Conservation (phyloP, 37 sponge, comb jelly and placozoan species). For the Aplysina aerophoba region DNA sequence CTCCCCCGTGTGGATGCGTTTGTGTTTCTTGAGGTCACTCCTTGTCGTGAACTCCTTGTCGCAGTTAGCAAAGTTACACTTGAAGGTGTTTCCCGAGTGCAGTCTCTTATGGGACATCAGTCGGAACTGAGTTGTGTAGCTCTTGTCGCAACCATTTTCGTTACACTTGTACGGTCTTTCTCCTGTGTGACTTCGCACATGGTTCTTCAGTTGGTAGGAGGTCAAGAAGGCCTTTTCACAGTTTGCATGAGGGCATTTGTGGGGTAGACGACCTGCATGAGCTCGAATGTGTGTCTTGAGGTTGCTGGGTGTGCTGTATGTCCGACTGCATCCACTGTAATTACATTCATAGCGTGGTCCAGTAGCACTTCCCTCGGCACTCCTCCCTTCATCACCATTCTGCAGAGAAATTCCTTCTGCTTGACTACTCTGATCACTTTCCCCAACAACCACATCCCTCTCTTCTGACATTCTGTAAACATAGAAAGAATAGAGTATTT, state of each 20-base stretch:
- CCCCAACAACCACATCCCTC: too few species aligned
- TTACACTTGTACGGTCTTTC: conserved; percentile 81
- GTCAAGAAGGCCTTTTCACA: conserved; percentile 89
- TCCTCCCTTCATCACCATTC: not conserved
- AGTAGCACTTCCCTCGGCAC: not conserved
- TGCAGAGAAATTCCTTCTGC: too few species aligned
- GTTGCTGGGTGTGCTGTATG: conserved; percentile 72
- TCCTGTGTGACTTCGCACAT: conserved; percentile 81
- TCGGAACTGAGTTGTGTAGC: conserved; percentile 81
- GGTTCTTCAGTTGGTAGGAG: conserved; percentile 81
- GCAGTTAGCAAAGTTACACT: conserved; percentile 67
- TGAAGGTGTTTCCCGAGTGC: conserved; percentile 88
- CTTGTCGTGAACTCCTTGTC: conserved; percentile 81
- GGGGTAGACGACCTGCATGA: conserved; percentile 72
- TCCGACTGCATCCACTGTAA: conserved; percentile 77
- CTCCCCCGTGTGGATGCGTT: conserved; percentile 79
- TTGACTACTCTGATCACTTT: too few species aligned
- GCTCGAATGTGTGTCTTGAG: conserved; percentile 79
- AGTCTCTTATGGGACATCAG: conserved; percentile 81
- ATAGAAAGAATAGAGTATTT: too few species aligned
- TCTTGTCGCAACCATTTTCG: conserved; percentile 68
- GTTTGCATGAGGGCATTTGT: conserved; percentile 66
- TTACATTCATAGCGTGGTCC: conserved; percentile 57
- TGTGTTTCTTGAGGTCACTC: conserved; percentile 86
- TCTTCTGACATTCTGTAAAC: too few species aligned